These are phyloP conservation scores for Petrophora chlorosata DNA, from an alignment of 2,888 invertebrate genomes.

Conservation along the genomic window DNA sequence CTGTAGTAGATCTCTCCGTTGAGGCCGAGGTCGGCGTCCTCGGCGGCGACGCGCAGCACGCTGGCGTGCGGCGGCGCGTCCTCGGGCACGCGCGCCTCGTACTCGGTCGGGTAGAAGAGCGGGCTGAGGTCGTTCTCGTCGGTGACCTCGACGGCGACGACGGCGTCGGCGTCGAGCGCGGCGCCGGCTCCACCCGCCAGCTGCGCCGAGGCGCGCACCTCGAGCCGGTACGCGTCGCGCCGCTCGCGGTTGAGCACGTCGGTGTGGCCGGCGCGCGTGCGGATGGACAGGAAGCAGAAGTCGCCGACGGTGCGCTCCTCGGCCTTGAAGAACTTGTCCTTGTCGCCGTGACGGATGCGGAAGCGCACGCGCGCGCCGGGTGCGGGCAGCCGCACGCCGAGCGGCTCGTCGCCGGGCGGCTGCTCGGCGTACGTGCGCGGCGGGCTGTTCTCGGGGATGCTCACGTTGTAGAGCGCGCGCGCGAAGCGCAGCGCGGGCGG, in stretches of 20 bases:
- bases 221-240: conserved; percentile 91
- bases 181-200: conserved; percentile 84
- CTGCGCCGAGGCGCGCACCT: conserved; percentile 86
- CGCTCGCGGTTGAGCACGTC: conserved; percentile 97
- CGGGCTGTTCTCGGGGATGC: conserved; percentile 95
- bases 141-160: conserved; percentile 88
- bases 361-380: conserved; percentile 86
- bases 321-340: conserved; percentile 95
- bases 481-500: conserved; percentile 85
- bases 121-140: conserved; percentile 97
- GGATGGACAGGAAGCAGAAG: conserved; percentile 95
- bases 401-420: conserved; percentile 87
- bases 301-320: conserved; percentile 95
- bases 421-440: conserved; percentile 93
- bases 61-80: conserved; percentile 93
- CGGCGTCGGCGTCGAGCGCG: conserved; percentile 87
- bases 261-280: conserved; percentile 93
- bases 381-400: conserved; percentile 87
- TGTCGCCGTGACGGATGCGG: conserved; percentile 94
- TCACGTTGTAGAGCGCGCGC: conserved; percentile 91
- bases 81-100: conserved; percentile 93
- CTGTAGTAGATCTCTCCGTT: conserved; percentile 99
- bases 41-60: conserved; percentile 91
- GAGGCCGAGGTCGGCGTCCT: conserved; percentile 97
- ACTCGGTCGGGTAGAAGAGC: conserved; percentile 94